Evolutionary conservation across 2,797 vertebrate genomes (phyloP), one percentile per base, ranked within the genome.

Genomic region (Crypturellus tataupa): DNA sequence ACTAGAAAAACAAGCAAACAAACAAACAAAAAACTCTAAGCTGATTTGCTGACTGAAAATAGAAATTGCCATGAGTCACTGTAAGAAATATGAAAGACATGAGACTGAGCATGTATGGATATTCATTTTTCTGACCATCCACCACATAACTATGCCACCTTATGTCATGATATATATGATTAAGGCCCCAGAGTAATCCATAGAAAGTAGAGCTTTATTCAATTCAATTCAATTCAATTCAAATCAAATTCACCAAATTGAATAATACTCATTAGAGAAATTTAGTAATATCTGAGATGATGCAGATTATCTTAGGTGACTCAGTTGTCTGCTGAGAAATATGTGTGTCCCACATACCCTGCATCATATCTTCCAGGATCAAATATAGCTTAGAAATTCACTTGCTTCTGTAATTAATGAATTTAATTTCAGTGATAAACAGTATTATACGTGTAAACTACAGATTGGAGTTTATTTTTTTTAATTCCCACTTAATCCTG

Each of bases 121-220:
- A 31, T 40, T 85, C 1, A 55, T 83, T 77, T 86, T 2, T 33
- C 72, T 2, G 1, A 53, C 7, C 42, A 3, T 73, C 23, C 72
- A 10, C n/a, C 13, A 42, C 33, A 13, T 1, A 47, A 9, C 17
- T 58, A 27, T 9, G 6, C 6, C 24, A 17, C 46, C 19, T 46
- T 5, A 46, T 46, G 19, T 53, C 0, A 0, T 62, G 15, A 64
- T 35, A 10, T 6, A 53, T 2, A 1, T 18, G 10, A 75, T 60
- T 72, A 60, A 35, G 0, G 2, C 31, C 49, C 11, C 20, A 62
- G 29, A 46, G 42, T 47, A 15, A 13, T 35, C 46, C 62, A 62
- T 3, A 53, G 4, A 80, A 18, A 78, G 2, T 58, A 85, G 60
- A 13, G 12, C 3, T 39, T 77, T 2, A 23, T 53, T 58, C 40